These are phyloP conservation scores for Caiman crocodilus DNA, from an alignment of 2,797 vertebrate species.

Conservation along the genomic window DNA sequence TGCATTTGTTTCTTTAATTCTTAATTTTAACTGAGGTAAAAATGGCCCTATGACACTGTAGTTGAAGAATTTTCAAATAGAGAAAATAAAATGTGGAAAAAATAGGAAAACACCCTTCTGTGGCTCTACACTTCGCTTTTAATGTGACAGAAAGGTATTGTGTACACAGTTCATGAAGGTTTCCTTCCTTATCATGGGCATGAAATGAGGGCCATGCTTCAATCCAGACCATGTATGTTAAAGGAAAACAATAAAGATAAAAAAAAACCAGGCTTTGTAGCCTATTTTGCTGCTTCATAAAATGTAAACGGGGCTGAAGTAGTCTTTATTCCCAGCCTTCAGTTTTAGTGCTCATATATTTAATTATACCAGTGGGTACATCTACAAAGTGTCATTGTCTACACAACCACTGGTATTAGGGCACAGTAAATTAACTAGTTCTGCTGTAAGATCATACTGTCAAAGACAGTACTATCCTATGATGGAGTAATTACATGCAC, in stretches of 20 bases:
- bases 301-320: not conserved
- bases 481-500: no score
- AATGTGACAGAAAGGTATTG: not conserved
- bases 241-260: not conserved
- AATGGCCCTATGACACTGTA: not conserved
- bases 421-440: no score
- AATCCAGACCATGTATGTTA: not conserved
- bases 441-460: no score
- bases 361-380: not conserved
- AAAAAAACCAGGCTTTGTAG: not conserved
- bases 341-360: not conserved
- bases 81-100: not conserved
- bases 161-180: not conserved
- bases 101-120: not conserved
- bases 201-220: not conserved
- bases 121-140: not conserved
- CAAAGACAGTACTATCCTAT: no score
- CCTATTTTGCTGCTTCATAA: not conserved
- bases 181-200: not conserved
- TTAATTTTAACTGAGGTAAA: not conserved
- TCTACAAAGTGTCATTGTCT: no score
- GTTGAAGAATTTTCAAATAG: not conserved
- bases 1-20: no score
- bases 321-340: not conserved
- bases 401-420: no score